Evolutionary conservation across 2,113 vertebrate genomes (phyloP).

Genomic region (Lonchura striata): DNA sequence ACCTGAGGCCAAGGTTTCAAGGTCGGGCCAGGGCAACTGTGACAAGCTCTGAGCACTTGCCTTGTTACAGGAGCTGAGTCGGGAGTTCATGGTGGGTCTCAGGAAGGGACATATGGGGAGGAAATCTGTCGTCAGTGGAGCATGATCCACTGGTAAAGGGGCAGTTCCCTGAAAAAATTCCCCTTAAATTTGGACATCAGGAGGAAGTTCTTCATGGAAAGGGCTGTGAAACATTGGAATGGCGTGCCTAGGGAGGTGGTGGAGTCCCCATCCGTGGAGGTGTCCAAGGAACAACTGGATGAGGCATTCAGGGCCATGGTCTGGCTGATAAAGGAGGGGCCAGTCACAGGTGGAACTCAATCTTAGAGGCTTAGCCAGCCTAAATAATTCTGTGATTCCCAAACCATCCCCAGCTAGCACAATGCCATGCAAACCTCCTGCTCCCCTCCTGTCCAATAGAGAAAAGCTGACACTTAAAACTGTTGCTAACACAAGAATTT

Average conservation of each 20-base stretch:
- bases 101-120: slow-evolving; percentile 6
- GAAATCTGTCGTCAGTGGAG: slow-evolving; percentile 26
- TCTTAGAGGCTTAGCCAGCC: background rate
- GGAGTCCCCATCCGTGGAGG: background rate
- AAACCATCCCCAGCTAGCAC: background rate
- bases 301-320: background rate
- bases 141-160: background rate
- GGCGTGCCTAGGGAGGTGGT: fast-evolving
- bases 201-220: background rate
- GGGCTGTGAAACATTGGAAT: fast-evolving
- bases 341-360: background rate
- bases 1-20: background rate
- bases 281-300: background rate
- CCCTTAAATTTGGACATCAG: background rate
- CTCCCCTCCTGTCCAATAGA: background rate
- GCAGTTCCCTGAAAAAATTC: background rate
- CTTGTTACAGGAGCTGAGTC: background rate
- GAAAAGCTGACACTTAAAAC: background rate
- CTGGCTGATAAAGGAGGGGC: background rate
- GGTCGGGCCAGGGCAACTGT: background rate
- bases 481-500: background rate
- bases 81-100: background rate
- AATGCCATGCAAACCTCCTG: background rate
- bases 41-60: background rate
- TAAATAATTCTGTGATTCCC: background rate